Evolutionary conservation across 2,888 invertebrate genomes (phyloP), one percentile per base, ranked within the genome.

Genomic region (Drosophila peninsularis): DNA sequence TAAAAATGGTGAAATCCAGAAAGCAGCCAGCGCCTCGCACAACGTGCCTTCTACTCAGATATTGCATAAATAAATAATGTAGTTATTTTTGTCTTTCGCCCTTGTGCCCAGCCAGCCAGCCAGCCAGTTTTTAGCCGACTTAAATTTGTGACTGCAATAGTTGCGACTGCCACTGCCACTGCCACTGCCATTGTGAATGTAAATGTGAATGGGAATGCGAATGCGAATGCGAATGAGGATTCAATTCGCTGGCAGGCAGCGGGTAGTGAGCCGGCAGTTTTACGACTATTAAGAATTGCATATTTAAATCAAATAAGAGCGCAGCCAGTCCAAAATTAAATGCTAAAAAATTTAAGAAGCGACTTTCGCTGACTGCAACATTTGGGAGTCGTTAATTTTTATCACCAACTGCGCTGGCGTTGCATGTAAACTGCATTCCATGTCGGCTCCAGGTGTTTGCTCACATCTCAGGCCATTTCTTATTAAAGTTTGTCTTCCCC

Each of bases 61-160:
- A 82, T 82, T 82, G 82, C 82, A 82, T 82, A 87, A 87, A 82
- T 82, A 84, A 88, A 75, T 81, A 67, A 82, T 82, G 78, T 83
- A 78, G 75, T 75, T 82, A 84, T 82, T 84, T 87, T 82, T 82
- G 81, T 84, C 84, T 82, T 80, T 75, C 64, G 73, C 80, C 55
- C 69, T 61, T 62, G 62, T 62, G 62, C 72, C 37, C 37, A 57
- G 54, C 21, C 57, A 47, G 27, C 27, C 27, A 30, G 27, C 37
- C 37, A 57, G 54, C 21, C 57, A 44, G 24, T 62, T 65, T 62
- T 62, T 44, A 63, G 65, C 39, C 56, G 52, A 14, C 58, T 63
- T 62, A 66, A 65, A 65, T 71, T 75, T 75, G 77, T 44, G 56
- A 64, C 75, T 72, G 75, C 70, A 78, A 87, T 87, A 87, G 82